phyloP scores from a whole-genome alignment of 1,140 invertebrate species.

The Orchesella cincta region DNA sequence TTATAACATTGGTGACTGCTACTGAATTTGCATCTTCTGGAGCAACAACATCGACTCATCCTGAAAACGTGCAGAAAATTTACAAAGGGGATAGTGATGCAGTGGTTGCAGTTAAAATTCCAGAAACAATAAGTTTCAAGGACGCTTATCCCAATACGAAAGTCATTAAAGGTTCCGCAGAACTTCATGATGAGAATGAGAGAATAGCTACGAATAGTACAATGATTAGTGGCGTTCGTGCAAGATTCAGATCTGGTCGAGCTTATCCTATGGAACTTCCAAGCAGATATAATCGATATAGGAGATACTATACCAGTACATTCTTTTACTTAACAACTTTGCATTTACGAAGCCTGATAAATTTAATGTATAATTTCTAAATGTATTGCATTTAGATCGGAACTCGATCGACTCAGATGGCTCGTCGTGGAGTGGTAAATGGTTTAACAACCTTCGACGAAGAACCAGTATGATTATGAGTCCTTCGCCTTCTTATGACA shows the following conservation, averaged over 20 bases:
- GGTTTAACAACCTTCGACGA: constrained; percentile 9
- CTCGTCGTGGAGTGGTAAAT: constrained; percentile 4
- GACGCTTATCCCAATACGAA: not conserved
- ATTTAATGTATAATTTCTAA: no score
- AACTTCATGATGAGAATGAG: not conserved
- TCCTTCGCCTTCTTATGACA: not conserved
- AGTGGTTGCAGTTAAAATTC: not conserved
- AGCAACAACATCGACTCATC: no score
- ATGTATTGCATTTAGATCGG: no score
- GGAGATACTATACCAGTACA: not conserved
- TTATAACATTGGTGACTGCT: no score
- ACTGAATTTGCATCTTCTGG: no score
- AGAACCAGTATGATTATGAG: constrained; percentile 1
- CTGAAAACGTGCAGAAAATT: no score
- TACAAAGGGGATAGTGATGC: not conserved
- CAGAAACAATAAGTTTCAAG: not conserved
- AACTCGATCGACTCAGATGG: no score
- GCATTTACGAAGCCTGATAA: no score
- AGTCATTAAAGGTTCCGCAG: not conserved
- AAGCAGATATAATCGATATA: constrained; percentile 15
- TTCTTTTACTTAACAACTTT: no score
- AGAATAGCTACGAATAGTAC: not conserved
- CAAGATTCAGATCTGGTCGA: not conserved
- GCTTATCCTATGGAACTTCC: not conserved
- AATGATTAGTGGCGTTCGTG: not conserved